Base-by-base conservation (phyloP, 2,888 invertebrate species). In the Fissipunctia ypsillon region DNA sequence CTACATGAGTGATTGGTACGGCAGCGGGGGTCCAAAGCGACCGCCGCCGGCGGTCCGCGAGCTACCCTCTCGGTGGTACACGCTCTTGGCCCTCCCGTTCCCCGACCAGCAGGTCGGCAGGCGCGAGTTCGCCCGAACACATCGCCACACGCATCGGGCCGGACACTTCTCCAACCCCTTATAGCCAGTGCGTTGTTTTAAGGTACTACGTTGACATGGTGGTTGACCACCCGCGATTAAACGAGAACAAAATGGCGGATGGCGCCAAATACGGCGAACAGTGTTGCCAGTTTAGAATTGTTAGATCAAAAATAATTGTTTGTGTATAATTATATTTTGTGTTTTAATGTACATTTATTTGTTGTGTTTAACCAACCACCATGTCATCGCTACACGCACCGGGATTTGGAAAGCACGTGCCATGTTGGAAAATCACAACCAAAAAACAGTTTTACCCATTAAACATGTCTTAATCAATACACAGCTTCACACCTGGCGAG, bases 71-170 rank as follows among this genome's bases (percentile, higher is more conserved):
- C 97, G 98, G 89, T 98, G 98, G 98, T 98, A 98, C 97, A 98
- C 98, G 82, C 97, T 99, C 90, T 97, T 99, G 94, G 99, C 99
- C 87, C 97, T 99, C 91, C 99, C 99, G 87, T 99, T 99, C 96
- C 98, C 98, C 91, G 99, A 99, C 97, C 98, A 99, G 97, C 98
- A 98, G 94, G 97, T 99, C 90, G 99, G 98, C 88, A 96, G 98
- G 91, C 97, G 99, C 83, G 98, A 99, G 96, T 97, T 98, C 90
- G 97, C 97, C 86, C 97, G 98, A 90, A 97, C 97, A 90, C 97
- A 97, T 93, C 97, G 97, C 80, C 97, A 97, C 91, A 95, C 96
- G 83, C 97, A 97, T 85, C 97, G 97, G 91, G 98, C 98, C 89
- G 99, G 98, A 91, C 98, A 98, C 96, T 99, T 98, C 97, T 98